Conservation (phyloP, 2,113 vertebrate genomes). For the Apaloderma vittatum region DNA sequence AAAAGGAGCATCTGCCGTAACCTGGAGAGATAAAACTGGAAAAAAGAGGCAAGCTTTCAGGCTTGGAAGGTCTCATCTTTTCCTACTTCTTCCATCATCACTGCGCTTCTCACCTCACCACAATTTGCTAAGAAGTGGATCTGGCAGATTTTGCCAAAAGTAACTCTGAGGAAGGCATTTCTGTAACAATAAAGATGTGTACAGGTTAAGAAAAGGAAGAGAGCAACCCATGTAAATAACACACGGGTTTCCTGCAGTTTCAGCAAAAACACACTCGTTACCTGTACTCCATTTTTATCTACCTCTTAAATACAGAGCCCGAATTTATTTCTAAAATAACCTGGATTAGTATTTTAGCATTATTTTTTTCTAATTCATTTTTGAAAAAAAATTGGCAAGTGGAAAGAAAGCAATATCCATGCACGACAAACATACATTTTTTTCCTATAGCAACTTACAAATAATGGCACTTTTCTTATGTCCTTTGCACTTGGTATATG, state of each 20-base stretch:
- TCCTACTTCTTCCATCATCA: not conserved
- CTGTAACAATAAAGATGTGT: not conserved
- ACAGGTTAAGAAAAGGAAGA: not conserved
- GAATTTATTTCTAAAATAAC: not conserved
- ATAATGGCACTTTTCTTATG: not conserved
- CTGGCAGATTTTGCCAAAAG: not conserved
- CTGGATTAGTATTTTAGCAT: not conserved
- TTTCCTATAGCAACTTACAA: not conserved
- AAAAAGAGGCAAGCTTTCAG: not conserved
- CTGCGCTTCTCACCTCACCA: rapidly evolving
- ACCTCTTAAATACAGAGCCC: not conserved
- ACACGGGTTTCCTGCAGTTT: not conserved
- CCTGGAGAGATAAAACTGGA: not conserved
- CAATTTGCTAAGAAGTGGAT: not conserved
- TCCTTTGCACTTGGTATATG: not conserved
- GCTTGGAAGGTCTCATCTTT: not conserved
- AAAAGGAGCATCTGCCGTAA: not conserved
- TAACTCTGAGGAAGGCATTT: not conserved
- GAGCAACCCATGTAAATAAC: not conserved
- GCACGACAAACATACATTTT: rapidly evolving
- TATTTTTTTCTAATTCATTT: not conserved
- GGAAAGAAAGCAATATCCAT: not conserved
- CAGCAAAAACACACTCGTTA: not conserved
- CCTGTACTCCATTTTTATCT: not conserved
- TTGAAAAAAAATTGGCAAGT: not conserved